Conservation (phyloP, 1,140 invertebrate genomes). For the Chionoecetes opilio region DNA sequence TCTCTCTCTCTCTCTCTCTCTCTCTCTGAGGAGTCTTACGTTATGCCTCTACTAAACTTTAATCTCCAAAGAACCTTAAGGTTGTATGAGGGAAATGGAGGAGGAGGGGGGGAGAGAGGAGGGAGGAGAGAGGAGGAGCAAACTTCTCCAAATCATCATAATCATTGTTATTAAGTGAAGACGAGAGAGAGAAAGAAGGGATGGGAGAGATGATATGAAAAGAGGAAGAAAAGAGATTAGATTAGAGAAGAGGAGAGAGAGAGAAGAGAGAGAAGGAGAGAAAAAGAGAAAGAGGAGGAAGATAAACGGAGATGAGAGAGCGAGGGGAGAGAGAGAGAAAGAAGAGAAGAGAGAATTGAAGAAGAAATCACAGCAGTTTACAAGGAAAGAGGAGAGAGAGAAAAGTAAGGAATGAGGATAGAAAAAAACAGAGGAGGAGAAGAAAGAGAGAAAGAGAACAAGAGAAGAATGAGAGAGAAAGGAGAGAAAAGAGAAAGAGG, state of each 20-base stretch:
- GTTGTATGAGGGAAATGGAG: not conserved
- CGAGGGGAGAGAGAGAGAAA: no score
- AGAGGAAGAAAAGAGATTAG: not conserved
- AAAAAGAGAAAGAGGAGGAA: not conserved
- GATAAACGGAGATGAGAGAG: no score
- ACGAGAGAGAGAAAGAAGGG: not conserved
- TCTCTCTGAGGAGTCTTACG: not conserved
- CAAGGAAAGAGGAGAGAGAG: not conserved
- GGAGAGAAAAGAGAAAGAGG: no score
- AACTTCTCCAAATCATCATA: not conserved
- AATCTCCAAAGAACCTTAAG: conserved; percentile 11
- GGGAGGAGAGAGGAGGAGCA: not conserved
- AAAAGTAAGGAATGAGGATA: not conserved
- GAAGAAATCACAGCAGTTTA: no score
- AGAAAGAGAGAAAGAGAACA: no score
- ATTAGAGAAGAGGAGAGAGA: not conserved
- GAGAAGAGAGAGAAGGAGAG: not conserved
- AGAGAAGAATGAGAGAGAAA: no score
- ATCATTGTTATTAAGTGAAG: conserved; percentile 10
- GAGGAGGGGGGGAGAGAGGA: not conserved
- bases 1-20: conserved; percentile 27
- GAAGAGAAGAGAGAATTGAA: not conserved
- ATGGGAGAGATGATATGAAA: not conserved
- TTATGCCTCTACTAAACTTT: conserved; percentile 22
- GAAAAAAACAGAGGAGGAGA: no score